Evolutionary conservation across 2,888 invertebrate genomes (phyloP).

Genomic region (Argyresthia goedartella): DNA sequence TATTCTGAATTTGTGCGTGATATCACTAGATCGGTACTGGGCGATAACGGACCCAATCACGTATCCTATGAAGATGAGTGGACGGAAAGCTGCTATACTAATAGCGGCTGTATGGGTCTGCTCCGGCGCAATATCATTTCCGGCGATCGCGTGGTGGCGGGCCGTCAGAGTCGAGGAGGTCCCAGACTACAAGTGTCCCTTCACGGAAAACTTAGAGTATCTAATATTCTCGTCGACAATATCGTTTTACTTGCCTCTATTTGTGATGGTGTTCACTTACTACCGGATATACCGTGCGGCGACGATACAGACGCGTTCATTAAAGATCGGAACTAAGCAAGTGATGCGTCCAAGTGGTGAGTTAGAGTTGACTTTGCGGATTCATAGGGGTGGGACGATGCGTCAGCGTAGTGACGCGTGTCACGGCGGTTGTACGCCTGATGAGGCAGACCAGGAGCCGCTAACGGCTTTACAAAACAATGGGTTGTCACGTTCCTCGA

Average conservation of each 20-base stretch:
- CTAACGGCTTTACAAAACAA: constrained; percentile 83
- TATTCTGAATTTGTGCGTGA: constrained; percentile 97
- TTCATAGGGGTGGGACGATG: constrained; percentile 91
- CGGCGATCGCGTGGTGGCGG: constrained; percentile 97
- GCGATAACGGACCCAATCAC: constrained; percentile 98
- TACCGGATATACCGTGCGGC: constrained; percentile 96
- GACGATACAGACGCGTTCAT: constrained; percentile 89
- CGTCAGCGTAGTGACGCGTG: constrained; percentile 69
- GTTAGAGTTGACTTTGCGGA: constrained; percentile 88
- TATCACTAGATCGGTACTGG: constrained; percentile 97
- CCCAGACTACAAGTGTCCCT: constrained; percentile 90
- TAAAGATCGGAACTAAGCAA: constrained; percentile 93
- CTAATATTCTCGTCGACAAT: constrained; percentile 97
- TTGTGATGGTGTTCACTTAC: constrained; percentile 99
- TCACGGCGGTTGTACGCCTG: constrained; percentile 74
- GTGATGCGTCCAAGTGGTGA: constrained; percentile 88
- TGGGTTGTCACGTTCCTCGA: constrained; percentile 79
- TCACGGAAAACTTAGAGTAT: constrained; percentile 97
- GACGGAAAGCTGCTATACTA: constrained; percentile 85
- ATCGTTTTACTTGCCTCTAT: constrained; percentile 96
- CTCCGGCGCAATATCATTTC: constrained; percentile 97
- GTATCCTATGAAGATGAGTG: constrained; percentile 95
- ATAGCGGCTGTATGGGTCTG: constrained; percentile 97
- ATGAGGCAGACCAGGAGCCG: constrained; percentile 79
- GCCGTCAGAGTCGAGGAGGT: constrained; percentile 86